Base-by-base conservation (phyloP, 2,888 invertebrate genomes). In the Andrena bicolor region DNA sequence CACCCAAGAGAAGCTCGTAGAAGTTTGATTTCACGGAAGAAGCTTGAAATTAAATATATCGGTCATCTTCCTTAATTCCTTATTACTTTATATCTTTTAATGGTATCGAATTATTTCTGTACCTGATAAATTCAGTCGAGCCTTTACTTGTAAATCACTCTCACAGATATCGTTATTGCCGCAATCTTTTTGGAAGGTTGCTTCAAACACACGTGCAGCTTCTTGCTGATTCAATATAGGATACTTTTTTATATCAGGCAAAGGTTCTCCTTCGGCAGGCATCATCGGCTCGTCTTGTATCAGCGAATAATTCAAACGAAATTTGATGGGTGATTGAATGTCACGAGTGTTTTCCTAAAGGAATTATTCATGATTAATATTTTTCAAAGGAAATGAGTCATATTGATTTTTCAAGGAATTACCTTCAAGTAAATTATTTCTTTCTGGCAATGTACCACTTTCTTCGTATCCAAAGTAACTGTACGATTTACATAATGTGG, bases 151-250 rank as follows among this genome's bases (percentile, higher is more conserved):
- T 64, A 99, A 94, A 90, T 98, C 96, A 90, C 98, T 98, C 92
- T 97, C 96, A 92, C 99, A 99, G 26, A 97, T 95, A 88, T 98
- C 98, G 91, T 99, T 98, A 0, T 95, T 94, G 0, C 98, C 99
- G 91, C 99, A 99, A 92, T 98, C 98, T 93, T 98, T 99, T 86
- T 98, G 96, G 95, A 98, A 98, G 63, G 96, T 97, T 0, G 98
- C 98, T 89, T 97, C 96, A 91, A 98, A 98, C 48, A 96, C 95
- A 80, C 96, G 96, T 41, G 97, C 96, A 0, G 98, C 98, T 90
- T 97, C 96, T 63, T 97, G 97, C 83, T 98, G 97, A 94, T 99
- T 98, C 71, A 99, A 94, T 63, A 99, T 98, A 0, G 99, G 99
- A 91, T 97, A 97, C 86, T 96, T 95, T 88, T 97, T 96, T 60